Conservation (phyloP, 1,140 invertebrate species). For the Drosophila ambigua region DNA sequence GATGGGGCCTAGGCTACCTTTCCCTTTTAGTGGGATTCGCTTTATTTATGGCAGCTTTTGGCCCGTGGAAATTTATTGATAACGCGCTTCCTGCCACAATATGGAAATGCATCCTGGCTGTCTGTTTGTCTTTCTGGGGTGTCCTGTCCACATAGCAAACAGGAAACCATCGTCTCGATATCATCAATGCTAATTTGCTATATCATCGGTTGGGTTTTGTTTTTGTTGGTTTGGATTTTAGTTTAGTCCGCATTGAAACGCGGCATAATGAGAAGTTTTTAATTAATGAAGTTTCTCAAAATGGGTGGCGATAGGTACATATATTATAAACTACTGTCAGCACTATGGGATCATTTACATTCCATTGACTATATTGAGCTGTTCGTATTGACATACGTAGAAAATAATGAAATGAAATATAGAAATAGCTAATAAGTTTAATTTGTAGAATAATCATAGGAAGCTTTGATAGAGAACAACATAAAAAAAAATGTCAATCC, state of each 20-base stretch:
- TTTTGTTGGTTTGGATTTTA: background rate
- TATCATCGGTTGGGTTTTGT: constrained; percentile 1
- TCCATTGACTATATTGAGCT: too few relatives aligned
- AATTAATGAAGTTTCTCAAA: constrained; percentile 19
- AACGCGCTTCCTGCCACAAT: constrained; percentile 24
- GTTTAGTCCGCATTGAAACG: background rate
- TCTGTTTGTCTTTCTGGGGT: constrained; percentile 6
- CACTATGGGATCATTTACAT: too few relatives aligned
- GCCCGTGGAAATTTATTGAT: constrained; percentile 43
- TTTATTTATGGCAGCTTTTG: constrained; percentile 43
- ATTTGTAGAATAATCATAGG: too few relatives aligned
- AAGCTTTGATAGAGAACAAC: too few relatives aligned
- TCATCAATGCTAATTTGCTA: constrained; percentile 26
- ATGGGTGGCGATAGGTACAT: background rate
- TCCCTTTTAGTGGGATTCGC: background rate
- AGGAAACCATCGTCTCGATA: constrained; percentile 7
- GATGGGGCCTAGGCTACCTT: background rate
- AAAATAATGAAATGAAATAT: too few relatives aligned
- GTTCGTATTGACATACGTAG: too few relatives aligned
- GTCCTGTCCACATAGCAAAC: constrained; percentile 21
- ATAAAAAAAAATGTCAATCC: too few relatives aligned
- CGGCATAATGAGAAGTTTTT: constrained; percentile 5
- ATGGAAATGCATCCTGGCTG: constrained; percentile 29
- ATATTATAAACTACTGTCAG: background rate
- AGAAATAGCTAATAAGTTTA: too few relatives aligned